phyloP scores from a whole-genome alignment of 2,113 vertebrate species.

The Stomatorhinus ivindoensis region DNA sequence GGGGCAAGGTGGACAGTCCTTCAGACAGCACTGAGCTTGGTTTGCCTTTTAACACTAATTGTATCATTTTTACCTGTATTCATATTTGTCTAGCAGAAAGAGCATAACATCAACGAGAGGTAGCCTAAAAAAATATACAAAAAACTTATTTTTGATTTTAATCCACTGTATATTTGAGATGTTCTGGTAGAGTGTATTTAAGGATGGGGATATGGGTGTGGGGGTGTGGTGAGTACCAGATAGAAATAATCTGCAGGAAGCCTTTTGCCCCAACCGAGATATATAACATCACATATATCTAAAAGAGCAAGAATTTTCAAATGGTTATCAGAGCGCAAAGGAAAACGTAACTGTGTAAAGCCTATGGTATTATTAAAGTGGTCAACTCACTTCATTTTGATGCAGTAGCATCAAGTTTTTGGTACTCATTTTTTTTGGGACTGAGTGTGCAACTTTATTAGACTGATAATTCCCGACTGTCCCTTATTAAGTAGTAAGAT shows the following conservation, averaged over 20 bases:
- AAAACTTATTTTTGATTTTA: slow-evolving; percentile 77
- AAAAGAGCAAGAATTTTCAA: background rate
- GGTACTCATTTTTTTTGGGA: background rate
- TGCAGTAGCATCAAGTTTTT: background rate
- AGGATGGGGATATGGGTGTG: slow-evolving; percentile 18
- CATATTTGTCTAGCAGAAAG: slow-evolving; percentile 86
- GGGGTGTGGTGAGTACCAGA: slow-evolving; percentile 31
- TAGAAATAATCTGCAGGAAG: slow-evolving; percentile 47
- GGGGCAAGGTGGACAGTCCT: slow-evolving; percentile 43
- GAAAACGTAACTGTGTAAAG: background rate
- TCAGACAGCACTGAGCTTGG: slow-evolving; percentile 67
- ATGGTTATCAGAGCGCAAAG: background rate
- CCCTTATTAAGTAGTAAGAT: background rate
- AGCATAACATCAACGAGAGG: slow-evolving; percentile 69
- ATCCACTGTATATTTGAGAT: slow-evolving; percentile 71
- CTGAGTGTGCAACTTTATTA: background rate
- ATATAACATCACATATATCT: slow-evolving; percentile 10
- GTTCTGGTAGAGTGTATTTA: slow-evolving; percentile 40
- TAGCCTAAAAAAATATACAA: slow-evolving; percentile 73
- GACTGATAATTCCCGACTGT: background rate
- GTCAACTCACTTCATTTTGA: background rate
- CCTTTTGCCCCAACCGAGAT: slow-evolving; percentile 18
- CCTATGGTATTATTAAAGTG: background rate
- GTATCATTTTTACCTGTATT: slow-evolving; percentile 87
- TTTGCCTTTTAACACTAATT: slow-evolving; percentile 98